Evolutionary conservation across 2,797 vertebrate species (phyloP), one percentile per base, ranked within the genome.

Genomic region (Alosa sapidissima): DNA sequence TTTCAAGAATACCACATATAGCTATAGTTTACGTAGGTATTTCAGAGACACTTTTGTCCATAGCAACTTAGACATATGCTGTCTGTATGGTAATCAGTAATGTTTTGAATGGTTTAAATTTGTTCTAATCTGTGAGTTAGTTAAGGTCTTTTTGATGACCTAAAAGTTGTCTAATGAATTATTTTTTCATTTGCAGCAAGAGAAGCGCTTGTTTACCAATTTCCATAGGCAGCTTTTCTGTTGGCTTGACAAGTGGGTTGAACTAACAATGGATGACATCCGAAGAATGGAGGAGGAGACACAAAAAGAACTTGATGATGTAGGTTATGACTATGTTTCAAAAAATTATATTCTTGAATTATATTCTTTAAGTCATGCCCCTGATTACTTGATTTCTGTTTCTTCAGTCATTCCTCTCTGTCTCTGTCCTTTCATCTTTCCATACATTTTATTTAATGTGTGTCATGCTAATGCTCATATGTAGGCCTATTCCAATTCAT

Each of bases 171-270:
- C 16, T 19, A 21, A 19, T 47, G 16, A 72, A 4, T 60, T 24
- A 24, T 13, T n/a, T 68, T 68, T 47, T 81, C 49, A 90, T 90
- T 87, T 87, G 83, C 93, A 99, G 98, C 93, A 97, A 96, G 98
- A 99, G 94, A 96, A 91, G 91, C 95, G 98, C 84, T 91, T 99
- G 90, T 99, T 99, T 92, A 97, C 97, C 88, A 96, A 96, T 90
- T 98, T 99, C 93, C 98, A 99, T 93, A 96, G 98, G 91, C 97
- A 99, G 93, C 94, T 99, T 85, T 99, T 99, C 90, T 99, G 98
- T 92, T 97, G 95, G 95, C 93, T 99, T 0, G 98, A 99, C 91
- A 94, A 91, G 62, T 99, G 98, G 98, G 93, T 97, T 55, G 93
- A 96, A 82, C 95, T 99, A 94, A 94, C 97, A 2, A 99, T 99